phyloP scores from a whole-genome alignment of 2,888 invertebrate genomes.

The Conus canariensis region DNA sequence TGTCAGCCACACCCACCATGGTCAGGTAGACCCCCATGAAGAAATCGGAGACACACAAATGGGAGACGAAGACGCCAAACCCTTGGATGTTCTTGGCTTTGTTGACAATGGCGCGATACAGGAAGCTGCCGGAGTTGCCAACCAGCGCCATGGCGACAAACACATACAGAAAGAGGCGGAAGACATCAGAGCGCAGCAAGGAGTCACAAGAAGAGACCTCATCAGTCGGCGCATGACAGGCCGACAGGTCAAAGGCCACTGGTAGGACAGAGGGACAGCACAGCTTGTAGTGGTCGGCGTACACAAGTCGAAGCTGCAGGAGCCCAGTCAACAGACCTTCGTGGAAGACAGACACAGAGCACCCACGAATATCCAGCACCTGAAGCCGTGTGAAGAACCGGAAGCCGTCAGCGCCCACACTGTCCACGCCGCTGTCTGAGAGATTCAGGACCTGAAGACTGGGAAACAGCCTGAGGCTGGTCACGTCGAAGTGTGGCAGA shows the following conservation, averaged over 20 bases:
- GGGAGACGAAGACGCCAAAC: too few species aligned
- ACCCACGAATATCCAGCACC: not conserved
- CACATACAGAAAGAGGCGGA: not conserved
- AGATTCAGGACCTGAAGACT: not conserved
- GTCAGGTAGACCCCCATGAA: too few species aligned
- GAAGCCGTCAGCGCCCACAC: not conserved
- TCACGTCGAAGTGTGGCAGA: too few species aligned
- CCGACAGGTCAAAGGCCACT: not conserved
- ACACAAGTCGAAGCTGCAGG: not conserved
- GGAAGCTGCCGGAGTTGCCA: not conserved
- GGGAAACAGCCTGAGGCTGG: not conserved
- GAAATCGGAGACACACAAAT: too few species aligned
- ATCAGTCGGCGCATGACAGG: conserved; percentile 31
- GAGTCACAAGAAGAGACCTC: conserved; percentile 46
- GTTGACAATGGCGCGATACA: too few species aligned
- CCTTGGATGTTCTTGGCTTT: too few species aligned
- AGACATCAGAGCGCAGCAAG: conserved; percentile 27
- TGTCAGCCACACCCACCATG: too few species aligned
- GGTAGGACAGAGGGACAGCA: not conserved
- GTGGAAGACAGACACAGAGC: not conserved
- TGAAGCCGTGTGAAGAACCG: not conserved
- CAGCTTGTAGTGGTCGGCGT: not conserved
- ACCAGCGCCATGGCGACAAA: not conserved
- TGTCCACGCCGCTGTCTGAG: not conserved
- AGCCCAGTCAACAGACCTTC: not conserved